Evolutionary conservation across 2,888 invertebrate species (phyloP).

Genomic region (Parnassius orleans): DNA sequence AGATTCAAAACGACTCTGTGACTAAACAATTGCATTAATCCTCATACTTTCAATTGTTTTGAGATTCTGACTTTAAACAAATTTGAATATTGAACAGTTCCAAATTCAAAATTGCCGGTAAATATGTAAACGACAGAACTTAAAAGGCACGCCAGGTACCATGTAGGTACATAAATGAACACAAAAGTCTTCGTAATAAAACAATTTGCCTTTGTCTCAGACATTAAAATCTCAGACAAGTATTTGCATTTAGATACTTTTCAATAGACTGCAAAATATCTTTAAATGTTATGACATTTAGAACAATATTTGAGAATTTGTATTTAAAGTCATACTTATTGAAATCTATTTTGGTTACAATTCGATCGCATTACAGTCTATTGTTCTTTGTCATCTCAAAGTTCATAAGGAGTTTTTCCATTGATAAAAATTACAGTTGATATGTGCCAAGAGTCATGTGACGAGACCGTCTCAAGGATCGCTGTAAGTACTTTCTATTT

Average conservation of each 20-base stretch:
- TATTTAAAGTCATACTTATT: neutral
- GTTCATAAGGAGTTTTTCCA: conserved; percentile 11
- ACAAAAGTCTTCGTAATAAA: neutral
- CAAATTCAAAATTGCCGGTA: no score
- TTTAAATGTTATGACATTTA: conserved; percentile 10
- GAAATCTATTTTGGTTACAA: neutral
- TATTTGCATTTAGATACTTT: conserved; percentile 11
- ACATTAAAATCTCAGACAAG: conserved; percentile 16
- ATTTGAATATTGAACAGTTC: no score
- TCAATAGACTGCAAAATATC: conserved; percentile 14
- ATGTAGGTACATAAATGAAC: no score
- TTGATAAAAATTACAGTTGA: conserved; percentile 12
- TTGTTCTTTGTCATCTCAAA: conserved; percentile 10
- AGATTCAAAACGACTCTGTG: no score
- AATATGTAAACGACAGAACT: no score
- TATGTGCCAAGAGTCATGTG: conserved; percentile 24
- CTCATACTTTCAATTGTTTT: no score
- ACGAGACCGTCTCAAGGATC: conserved; percentile 22
- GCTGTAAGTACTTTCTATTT: conserved; percentile 24
- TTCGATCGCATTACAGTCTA: conserved; percentile 2
- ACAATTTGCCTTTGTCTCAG: neutral
- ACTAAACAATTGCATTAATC: no score
- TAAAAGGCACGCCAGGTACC: no score
- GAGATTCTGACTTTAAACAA: no score
- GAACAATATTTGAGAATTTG: neutral